phyloP scores from a whole-genome alignment of 2,113 vertebrate genomes.

The Oncorhynchus mykiss region DNA sequence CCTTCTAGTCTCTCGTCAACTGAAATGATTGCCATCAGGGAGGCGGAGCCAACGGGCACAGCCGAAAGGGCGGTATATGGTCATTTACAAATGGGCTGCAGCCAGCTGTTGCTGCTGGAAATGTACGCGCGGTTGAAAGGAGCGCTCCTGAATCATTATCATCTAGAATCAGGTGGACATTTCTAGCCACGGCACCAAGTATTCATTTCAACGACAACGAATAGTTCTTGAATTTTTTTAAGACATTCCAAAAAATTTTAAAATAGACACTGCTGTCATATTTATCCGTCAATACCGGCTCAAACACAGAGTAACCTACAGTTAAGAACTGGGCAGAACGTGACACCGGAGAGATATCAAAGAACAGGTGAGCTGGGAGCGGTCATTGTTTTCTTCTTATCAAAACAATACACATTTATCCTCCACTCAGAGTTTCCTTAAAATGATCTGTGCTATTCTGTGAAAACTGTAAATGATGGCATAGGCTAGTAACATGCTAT shows the following conservation, averaged over 20 bases:
- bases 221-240: background rate
- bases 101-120: conserved; percentile 51
- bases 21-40: background rate
- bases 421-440: too few relatives aligned
- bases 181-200: background rate
- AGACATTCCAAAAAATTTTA: background rate
- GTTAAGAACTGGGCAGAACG: background rate
- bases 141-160: conserved; percentile 49
- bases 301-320: conserved; percentile 7
- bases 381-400: background rate
- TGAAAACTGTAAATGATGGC: too few relatives aligned
- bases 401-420: too few relatives aligned
- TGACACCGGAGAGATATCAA: background rate
- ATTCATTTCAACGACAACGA: background rate
- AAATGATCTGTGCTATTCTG: too few relatives aligned
- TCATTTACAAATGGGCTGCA: conserved; percentile 38
- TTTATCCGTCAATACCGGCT: background rate
- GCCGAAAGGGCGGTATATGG: conserved; percentile 46
- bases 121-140: conserved; percentile 47
- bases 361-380: conserved; percentile 54
- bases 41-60: conserved; percentile 58
- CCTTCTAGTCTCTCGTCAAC: background rate
- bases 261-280: background rate
- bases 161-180: conserved; percentile 56
- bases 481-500: too few relatives aligned